Evolutionary conservation across 2,888 invertebrate species (phyloP), one percentile per base, ranked within the genome.

Genomic region (Copidosoma aretas): DNA sequence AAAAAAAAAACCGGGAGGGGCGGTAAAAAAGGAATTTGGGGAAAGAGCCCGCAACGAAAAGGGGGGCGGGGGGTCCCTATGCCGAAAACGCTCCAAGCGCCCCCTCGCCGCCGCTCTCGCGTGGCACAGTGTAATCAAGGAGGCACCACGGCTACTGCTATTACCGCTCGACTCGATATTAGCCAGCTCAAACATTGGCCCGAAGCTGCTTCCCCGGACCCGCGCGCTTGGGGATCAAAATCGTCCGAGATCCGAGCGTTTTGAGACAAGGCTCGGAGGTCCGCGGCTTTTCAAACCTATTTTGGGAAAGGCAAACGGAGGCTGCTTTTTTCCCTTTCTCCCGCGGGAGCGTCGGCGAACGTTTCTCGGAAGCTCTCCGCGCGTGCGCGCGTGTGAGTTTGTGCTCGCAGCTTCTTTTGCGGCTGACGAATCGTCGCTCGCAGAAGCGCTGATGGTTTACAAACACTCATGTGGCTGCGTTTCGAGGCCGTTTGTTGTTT

Each of bases 91-190:
- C 32, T 5, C 8, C 3, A 32, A 32, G 32, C 32, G 8, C 4
- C 3, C 4, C 8, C 32, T 54, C 54, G 22, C 54, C 17, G 62
- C 66, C 68, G 61, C 59, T 65, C 64, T 64, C 59, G 64, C 57
- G 58, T 64, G n/a, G n/a, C n/a, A n/a, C 59, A 64, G 22, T 64
- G 64, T 65, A 59, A 59, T 65, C 60, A 65, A 65, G 59, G 52
- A 64, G 64, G 51, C 39, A 58, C 46, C 17, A n/a, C 58, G 22
- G 25, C 63, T n/a, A n/a, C n/a, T n/a, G n/a, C n/a, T n/a, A n/a
- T n/a, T n/a, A n/a, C 43, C 43, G 54, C 41, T 15, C 3, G 49
- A 51, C 60, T 60, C 19, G 32, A 49, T 64, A 64, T 64, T 57
- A 58, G 51, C 51, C 41, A 19, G 52, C 24, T 64, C 64, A 59